A percentile compares a stretch with the other conserved stretches of the same genome.
Evolutionary conservation across 2,797 vertebrate species (phyloP).

Genomic region (Octomys mimax): DNA sequence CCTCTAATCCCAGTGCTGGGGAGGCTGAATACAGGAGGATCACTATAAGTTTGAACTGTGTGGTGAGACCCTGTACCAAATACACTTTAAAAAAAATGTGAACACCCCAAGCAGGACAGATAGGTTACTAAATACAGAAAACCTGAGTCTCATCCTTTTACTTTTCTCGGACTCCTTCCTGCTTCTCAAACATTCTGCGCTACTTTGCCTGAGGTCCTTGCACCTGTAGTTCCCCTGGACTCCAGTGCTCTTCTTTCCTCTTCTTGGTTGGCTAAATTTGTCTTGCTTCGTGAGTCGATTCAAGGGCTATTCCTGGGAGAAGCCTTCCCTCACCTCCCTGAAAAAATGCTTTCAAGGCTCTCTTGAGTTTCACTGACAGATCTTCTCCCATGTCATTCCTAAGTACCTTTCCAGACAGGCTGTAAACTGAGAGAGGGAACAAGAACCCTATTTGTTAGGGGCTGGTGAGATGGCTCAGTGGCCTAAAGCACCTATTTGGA

Average conservation of each 20-base stretch:
- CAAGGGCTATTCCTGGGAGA: neutral
- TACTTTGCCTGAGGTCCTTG: neutral
- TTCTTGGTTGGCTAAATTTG: neutral
- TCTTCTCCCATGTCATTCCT: neutral
- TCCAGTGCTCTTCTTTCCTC: neutral
- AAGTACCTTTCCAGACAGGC: neutral
- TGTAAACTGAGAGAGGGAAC: neutral
- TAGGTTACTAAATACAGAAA: accelerated
- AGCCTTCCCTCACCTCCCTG: neutral
- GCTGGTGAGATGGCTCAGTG: too few relatives aligned
- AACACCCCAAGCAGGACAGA: neutral
- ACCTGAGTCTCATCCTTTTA: too few relatives aligned
- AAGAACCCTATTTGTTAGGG: neutral
- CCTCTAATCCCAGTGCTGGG: too few relatives aligned
- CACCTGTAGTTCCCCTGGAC: neutral
- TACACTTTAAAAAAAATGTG: too few relatives aligned
- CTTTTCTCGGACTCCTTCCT: neutral
- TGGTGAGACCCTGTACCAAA: too few relatives aligned
- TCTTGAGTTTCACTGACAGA: neutral
- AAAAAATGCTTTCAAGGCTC: neutral
- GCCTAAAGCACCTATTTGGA: too few relatives aligned
- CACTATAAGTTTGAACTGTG: too few relatives aligned
- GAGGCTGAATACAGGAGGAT: too few relatives aligned
- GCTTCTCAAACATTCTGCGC: too few relatives aligned
- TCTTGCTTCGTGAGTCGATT: neutral